Evolutionary conservation across 2,113 vertebrate genomes (phyloP), one percentile per base, ranked within the genome.

Genomic region (Bujurquina vittata): DNA sequence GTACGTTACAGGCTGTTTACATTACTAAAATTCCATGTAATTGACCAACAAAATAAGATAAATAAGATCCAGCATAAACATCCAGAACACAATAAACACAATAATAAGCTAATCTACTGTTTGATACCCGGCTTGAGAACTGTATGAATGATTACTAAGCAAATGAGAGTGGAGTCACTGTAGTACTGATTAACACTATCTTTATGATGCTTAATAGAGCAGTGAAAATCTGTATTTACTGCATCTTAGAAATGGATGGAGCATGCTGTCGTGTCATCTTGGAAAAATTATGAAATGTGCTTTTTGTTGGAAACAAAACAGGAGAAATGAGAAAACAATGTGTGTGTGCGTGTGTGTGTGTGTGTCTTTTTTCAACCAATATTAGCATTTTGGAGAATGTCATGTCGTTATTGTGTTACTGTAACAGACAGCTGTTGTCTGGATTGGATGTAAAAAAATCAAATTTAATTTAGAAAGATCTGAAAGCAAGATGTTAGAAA

Each of bases 181-280:
- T 56, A 10, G 18, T 77, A 87, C 79, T 79, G 88, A 90, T 87
- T 17, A 81, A 84, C 29, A 29, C 65, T 23, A 57, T 10, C 9
- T 23, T 23, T 67, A 56, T 46, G 22, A 78, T 83, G 61, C 46
- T 61, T 31, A 78, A 63, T 35, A 37, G 40, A 18, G 1, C 67
- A 73, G 54, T 72, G 17, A 52, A 20, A n/a, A 31, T 3, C 22
- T 11, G 1, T 14, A 12, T 23, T 46, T 40, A 49, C 23, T 69
- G 55, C 54, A 17, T 22, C 6, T 73, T 72, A 62, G 40, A 1
- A 55, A 55, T 82, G 22, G 74, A 78, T 7, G n/a, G 2, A 49
- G 77, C 29, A 7, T 20, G 59, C 15, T 9, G 73, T 35, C 43
- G 4, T 37, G 3, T 29, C 23, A 31, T 52, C 65, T 0, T 17